phyloP scores from a whole-genome alignment of 2,113 vertebrate genomes.

The Morone saxatilis region DNA sequence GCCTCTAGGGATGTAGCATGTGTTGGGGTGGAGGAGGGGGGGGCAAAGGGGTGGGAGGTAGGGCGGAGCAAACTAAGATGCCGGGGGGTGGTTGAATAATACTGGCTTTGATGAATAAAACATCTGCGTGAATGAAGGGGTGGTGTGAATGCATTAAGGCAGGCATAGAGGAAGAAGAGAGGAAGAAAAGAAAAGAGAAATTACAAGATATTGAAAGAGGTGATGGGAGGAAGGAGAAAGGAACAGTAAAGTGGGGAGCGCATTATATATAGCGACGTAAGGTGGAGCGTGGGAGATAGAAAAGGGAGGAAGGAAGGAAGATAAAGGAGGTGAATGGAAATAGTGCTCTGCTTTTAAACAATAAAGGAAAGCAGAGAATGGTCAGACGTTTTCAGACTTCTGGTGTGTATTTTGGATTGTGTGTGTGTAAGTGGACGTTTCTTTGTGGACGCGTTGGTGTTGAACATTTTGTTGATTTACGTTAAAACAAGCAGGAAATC shows the following conservation, averaged over 20 bases:
- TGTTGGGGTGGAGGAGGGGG: slow-evolving; percentile 63
- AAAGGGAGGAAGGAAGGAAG: slow-evolving; percentile 37
- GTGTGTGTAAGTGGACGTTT: neutral
- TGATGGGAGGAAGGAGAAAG: slow-evolving; percentile 31
- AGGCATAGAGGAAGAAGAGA: slow-evolving; percentile 38
- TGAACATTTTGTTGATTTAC: neutral
- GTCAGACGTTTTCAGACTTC: slow-evolving; percentile 21
- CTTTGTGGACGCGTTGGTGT: neutral
- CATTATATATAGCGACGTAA: slow-evolving; percentile 39
- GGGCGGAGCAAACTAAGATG: slow-evolving; percentile 75
- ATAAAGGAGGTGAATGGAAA: neutral
- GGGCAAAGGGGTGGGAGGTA: slow-evolving; percentile 44
- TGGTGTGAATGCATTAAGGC: slow-evolving; percentile 82
- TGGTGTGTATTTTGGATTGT: neutral
- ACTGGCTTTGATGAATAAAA: slow-evolving; percentile 89
- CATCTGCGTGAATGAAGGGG: slow-evolving; percentile 82
- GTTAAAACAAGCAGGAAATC: neutral
- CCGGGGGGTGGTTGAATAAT: slow-evolving; percentile 73
- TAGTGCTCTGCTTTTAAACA: slow-evolving; percentile 14
- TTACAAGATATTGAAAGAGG: slow-evolving; percentile 25
- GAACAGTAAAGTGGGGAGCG: neutral
- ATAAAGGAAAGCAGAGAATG: slow-evolving; percentile 14
- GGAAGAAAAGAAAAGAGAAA: slow-evolving; percentile 23
- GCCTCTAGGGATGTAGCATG: slow-evolving; percentile 79
- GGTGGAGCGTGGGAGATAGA: neutral